phyloP scores from a whole-genome alignment of 2,113 vertebrate species.

The Oreocharis arfaki region DNA sequence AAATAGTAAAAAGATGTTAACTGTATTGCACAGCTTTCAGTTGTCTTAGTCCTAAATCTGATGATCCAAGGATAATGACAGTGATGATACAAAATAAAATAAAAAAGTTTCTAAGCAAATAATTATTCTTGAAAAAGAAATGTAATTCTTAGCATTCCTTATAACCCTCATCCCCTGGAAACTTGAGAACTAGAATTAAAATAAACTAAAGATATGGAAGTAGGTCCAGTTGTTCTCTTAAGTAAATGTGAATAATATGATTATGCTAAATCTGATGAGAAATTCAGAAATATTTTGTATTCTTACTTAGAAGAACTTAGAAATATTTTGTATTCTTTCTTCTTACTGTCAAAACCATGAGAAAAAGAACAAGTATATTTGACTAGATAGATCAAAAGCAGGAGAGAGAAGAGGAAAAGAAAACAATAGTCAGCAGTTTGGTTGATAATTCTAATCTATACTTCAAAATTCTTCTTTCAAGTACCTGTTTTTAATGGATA shows the following conservation, averaged over 20 bases:
- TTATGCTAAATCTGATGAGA: neutral
- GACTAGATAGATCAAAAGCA: neutral
- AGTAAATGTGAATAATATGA: neutral
- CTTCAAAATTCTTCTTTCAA: neutral
- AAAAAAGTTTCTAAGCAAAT: neutral
- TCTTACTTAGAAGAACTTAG: neutral
- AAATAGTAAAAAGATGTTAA: neutral
- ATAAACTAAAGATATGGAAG: neutral
- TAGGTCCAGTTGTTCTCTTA: neutral
- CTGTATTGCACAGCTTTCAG: neutral
- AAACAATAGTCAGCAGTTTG: neutral
- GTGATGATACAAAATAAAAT: neutral
- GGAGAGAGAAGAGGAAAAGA: neutral
- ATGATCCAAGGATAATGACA: neutral
- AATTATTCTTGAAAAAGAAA: neutral
- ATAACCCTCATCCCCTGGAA: neutral
- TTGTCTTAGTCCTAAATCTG: neutral
- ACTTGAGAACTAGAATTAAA: neutral
- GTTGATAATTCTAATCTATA: neutral
- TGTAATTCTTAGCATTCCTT: neutral
- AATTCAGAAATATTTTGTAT: neutral
- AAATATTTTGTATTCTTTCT: neutral
- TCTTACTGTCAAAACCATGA: neutral
- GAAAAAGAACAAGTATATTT: neutral
- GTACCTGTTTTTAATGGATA: neutral